Evolutionary conservation across 1,140 invertebrate species (phyloP), one percentile per base, ranked within the genome.

Genomic region (Venturia canescens): DNA sequence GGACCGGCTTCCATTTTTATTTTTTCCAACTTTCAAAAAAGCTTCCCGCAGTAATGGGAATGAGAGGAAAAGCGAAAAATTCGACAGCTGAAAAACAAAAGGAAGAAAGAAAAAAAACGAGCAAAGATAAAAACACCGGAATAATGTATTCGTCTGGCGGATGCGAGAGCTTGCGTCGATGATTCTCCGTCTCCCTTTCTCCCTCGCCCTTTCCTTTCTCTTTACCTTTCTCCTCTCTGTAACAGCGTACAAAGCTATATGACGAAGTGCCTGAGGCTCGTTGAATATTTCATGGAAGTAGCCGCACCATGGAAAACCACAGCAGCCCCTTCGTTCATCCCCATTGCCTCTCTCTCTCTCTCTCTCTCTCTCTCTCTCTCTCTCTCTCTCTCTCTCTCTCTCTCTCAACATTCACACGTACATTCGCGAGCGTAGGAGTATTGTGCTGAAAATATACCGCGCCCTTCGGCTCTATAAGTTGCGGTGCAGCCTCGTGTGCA

Each of bases 121-220:
- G n/a, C n/a, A n/a, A n/a, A n/a, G n/a, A n/a, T n/a, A n/a, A n/a
- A n/a, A n/a, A n/a, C n/a, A n/a, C n/a, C n/a, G 83, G 87, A 88
- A 86, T 88, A 89, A 89, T 86, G 83, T 87, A 84, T 86, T 84
- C 86, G 87, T 86, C 86, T 86, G 83, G 83, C 83, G 82, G 84
- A 84, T 84, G 23, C 53, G 76, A 34, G 74, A n/a, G 75, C 53
- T 69, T 74, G 21, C 78, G 71, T 21, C 71, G 76, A 38, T 60
- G 48, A 57, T 31, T 57, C 67, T 48, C 27, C 63, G 21, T 23
- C 4, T 50, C 53, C 21, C 48, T 11, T 26, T 76, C 66, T n/a
- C 69, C 72, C 38, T n/a, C 29, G 71, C 38, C 26, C 16, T 31
- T 38, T 60, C 48, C 71, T n/a, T 27, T 66, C 23, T 66, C 60